Percentiles rank a stretch among this genome's conserved stretches.
These are phyloP conservation scores for Nomada hirtipes DNA, from an alignment of 2,888 invertebrate genomes.

Conservation along the genomic window DNA sequence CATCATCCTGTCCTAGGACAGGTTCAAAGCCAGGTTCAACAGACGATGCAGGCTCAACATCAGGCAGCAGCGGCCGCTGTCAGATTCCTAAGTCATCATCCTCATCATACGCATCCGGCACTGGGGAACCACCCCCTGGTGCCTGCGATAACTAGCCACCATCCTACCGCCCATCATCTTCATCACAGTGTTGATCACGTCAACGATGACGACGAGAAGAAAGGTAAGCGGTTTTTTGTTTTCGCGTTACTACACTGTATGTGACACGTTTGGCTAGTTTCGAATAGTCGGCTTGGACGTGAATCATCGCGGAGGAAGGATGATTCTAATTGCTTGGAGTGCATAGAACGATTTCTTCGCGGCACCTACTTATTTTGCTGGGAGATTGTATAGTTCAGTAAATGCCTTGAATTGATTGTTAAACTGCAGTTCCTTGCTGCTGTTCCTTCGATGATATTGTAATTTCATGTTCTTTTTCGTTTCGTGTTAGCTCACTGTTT, in stretches of 20 bases:
- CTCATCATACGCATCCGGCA: slow-evolving; percentile 81
- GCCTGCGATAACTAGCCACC: slow-evolving; percentile 79
- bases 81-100: slow-evolving; percentile 81
- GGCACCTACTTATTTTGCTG: too few relatives aligned
- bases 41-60: slow-evolving; percentile 81
- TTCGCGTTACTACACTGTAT: neutral
- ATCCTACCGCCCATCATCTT: slow-evolving; percentile 79
- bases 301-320: neutral
- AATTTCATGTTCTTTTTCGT: too few relatives aligned
- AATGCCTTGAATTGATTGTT: too few relatives aligned
- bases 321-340: too few relatives aligned
- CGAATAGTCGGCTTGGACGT: neutral
- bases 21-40: slow-evolving; percentile 82
- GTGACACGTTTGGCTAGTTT: neutral
- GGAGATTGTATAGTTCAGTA: too few relatives aligned
- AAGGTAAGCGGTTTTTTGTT: slow-evolving; percentile 75
- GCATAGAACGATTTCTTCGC: too few relatives aligned
- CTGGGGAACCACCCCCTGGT: slow-evolving; percentile 80
- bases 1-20: slow-evolving; percentile 82
- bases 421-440: too few relatives aligned
- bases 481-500: too few relatives aligned
- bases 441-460: too few relatives aligned
- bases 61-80: slow-evolving; percentile 80
- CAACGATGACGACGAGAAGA: slow-evolving; percentile 83
- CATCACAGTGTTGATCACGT: slow-evolving; percentile 79